These are phyloP conservation scores for Leptopilina clavipes DNA, from an alignment of 1,140 invertebrate genomes.

Conservation along the genomic window DNA sequence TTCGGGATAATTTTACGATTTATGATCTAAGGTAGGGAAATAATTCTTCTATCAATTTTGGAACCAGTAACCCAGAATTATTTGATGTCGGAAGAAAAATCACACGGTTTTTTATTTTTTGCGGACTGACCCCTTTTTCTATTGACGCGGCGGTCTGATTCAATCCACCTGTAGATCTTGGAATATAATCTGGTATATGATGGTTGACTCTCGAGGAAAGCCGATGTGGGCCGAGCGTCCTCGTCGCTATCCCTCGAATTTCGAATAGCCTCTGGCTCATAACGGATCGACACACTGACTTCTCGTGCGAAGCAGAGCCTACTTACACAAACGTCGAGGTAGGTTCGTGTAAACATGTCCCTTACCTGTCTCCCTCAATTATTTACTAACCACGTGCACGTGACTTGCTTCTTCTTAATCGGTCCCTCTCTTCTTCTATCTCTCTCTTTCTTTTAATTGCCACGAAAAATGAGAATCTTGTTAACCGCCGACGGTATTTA, in stretches of 20 bases:
- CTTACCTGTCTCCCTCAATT: constrained; percentile 21
- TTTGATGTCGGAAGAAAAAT: constrained; percentile 45
- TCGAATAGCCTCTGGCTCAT: constrained; percentile 68
- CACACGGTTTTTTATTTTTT: too few species aligned
- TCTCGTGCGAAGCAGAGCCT: constrained; percentile 56
- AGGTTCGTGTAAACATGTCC: constrained; percentile 30
- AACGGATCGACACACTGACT: constrained; percentile 71
- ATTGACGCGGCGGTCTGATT: constrained; percentile 42
- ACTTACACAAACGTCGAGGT: constrained; percentile 50
- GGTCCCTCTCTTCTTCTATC: not conserved
- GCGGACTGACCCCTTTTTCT: constrained; percentile 51
- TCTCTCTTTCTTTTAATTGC: not conserved
- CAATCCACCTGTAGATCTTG: constrained; percentile 50
- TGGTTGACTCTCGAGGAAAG: constrained; percentile 46
- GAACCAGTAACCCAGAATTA: constrained; percentile 18
- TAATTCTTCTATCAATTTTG: too few species aligned
- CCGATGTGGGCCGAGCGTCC: constrained; percentile 61
- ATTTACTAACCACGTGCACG: constrained; percentile 27
- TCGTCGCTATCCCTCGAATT: constrained; percentile 61
- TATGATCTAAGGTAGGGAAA: too few species aligned
- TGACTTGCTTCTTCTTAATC: constrained; percentile 22
- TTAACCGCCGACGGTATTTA: not conserved
- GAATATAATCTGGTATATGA: constrained; percentile 41
- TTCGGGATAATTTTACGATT: too few species aligned
- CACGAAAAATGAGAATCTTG: constrained; percentile 3